phyloP scores from a whole-genome alignment of 2,888 invertebrate genomes.

The Acrobeloides nanus region DNA sequence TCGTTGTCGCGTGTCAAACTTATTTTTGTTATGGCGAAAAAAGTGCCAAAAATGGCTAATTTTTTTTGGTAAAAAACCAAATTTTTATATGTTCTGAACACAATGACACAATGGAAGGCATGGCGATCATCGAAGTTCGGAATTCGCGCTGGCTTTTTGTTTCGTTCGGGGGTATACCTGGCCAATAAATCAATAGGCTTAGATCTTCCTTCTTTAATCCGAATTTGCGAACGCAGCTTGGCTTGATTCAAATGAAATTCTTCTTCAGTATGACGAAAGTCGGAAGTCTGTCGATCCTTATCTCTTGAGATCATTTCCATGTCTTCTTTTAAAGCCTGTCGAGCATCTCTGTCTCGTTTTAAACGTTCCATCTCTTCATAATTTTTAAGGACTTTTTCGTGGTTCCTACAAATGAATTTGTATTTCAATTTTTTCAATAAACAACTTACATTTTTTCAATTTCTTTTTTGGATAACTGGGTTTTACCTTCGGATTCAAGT shows the following conservation, averaged over 20 bases:
- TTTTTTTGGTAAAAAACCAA: too few species aligned
- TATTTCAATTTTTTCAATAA: not conserved
- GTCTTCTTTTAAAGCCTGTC: slow-evolving; percentile 52
- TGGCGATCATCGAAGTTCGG: too few species aligned
- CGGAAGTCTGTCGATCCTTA: slow-evolving; percentile 79
- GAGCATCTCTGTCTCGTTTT: slow-evolving; percentile 70
- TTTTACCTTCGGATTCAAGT: slow-evolving; percentile 76
- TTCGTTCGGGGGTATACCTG: slow-evolving; percentile 77
- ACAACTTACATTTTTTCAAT: slow-evolving; percentile 30
- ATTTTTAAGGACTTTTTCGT: slow-evolving; percentile 39
- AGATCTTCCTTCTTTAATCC: slow-evolving; percentile 90
- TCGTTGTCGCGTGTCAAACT: too few species aligned
- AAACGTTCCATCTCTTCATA: slow-evolving; percentile 80
- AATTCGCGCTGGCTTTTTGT: too few species aligned
- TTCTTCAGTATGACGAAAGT: slow-evolving; percentile 93
- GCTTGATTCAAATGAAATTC: slow-evolving; percentile 96
- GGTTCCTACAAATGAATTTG: slow-evolving; percentile 19
- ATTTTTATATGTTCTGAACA: too few species aligned
- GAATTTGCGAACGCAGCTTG: slow-evolving; percentile 78
- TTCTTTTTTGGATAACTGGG: slow-evolving; percentile 28
- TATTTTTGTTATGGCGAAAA: too few species aligned
- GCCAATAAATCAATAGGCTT: slow-evolving; percentile 96
- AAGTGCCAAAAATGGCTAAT: too few species aligned
- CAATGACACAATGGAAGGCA: too few species aligned
- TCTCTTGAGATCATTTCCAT: slow-evolving; percentile 68